A percentile compares a stretch with the other conserved stretches of the same genome.
Evolutionary conservation across 2,113 vertebrate species (phyloP).

Genomic region (Sceloporus undulatus): DNA sequence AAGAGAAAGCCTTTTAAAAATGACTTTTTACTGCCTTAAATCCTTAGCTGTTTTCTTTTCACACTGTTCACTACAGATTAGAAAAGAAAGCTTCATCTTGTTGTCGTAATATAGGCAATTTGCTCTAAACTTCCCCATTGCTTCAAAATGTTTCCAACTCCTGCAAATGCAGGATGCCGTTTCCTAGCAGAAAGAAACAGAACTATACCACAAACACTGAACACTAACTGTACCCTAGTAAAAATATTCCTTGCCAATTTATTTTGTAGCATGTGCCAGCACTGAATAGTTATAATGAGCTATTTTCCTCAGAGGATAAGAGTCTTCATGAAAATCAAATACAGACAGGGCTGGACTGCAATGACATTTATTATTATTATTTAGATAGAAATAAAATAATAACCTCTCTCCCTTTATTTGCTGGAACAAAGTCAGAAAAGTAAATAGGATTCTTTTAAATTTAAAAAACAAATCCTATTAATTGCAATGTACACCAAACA

Average conservation of each 20-base stretch:
- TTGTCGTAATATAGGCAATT: background rate
- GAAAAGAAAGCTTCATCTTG: background rate
- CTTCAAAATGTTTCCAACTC: background rate
- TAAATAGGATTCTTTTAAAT: background rate
- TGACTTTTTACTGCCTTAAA: background rate
- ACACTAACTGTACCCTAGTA: background rate
- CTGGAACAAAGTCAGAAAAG: background rate
- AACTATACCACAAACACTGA: background rate
- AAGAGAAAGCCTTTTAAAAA: background rate
- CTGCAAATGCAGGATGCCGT: background rate
- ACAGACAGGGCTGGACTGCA: rapidly evolving
- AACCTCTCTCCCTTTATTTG: rapidly evolving
- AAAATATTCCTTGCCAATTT: background rate
- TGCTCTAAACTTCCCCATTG: background rate
- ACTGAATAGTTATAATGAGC: background rate
- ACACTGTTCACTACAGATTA: background rate
- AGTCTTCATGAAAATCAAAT: background rate
- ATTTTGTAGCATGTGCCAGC: background rate
- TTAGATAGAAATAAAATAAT: rapidly evolving
- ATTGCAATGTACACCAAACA: rapidly evolving
- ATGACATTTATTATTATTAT: rapidly evolving
- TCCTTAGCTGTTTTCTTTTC: background rate
- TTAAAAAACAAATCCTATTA: background rate
- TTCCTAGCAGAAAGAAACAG: background rate
- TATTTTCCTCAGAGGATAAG: background rate